phyloP scores from a whole-genome alignment of 2,797 vertebrate species.

The Thripadectes ignobilis region DNA sequence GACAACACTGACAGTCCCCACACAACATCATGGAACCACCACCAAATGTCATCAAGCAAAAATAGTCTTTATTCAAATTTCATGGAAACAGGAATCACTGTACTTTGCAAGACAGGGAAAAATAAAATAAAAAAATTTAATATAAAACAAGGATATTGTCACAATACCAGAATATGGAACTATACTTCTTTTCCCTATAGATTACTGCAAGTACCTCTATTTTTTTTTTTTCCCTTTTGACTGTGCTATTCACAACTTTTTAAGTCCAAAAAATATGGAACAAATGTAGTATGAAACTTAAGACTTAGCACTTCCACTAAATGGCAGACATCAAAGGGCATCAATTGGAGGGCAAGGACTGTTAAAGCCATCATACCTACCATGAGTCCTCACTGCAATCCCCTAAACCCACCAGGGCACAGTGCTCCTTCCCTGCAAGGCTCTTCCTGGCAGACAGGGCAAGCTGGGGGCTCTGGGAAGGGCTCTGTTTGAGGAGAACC shows the following conservation, averaged over 20 bases:
- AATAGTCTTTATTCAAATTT: conserved; percentile 86
- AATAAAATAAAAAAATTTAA: conserved; percentile 81
- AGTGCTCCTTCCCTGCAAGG: conserved; percentile 44
- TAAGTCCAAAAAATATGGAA: conserved; percentile 77
- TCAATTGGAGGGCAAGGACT: conserved; percentile 69
- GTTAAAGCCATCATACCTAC: conserved; percentile 72
- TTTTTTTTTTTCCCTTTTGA: conserved; percentile 38
- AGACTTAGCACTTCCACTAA: conserved; percentile 81
- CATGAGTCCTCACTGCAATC: conserved; percentile 69
- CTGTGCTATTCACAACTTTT: conserved; percentile 78
- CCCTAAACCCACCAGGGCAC: conserved; percentile 3
- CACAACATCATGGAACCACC: conserved; percentile 27
- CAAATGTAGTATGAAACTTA: conserved; percentile 76
- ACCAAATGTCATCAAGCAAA: conserved; percentile 81
- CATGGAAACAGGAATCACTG: conserved; percentile 82
- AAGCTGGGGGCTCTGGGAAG: conserved; percentile 23
- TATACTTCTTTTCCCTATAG: conserved; percentile 75
- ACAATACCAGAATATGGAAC: conserved; percentile 82
- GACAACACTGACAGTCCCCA: background rate
- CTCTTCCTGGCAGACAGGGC: conserved; percentile 51
- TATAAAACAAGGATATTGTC: conserved; percentile 84
- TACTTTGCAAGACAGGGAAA: conserved; percentile 81
- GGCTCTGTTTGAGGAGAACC: conserved; percentile 16
- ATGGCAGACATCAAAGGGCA: conserved; percentile 78
- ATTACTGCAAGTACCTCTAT: conserved; percentile 75